Evolutionary conservation across 2,797 vertebrate species (phyloP).

Genomic region (Otolemur crassicaudatus): DNA sequence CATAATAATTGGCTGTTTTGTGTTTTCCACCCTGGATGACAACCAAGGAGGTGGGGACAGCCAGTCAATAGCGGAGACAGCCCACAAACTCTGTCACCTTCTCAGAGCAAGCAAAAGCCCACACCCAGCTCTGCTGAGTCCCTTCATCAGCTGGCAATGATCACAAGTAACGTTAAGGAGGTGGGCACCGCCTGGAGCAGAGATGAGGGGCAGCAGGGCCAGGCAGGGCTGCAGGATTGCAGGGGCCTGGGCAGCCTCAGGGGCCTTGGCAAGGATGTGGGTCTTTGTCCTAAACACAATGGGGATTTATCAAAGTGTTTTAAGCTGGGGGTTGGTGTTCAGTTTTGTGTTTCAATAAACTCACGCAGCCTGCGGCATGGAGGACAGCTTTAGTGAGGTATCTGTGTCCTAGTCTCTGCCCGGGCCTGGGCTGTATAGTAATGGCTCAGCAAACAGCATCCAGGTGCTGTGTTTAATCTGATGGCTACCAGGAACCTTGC

Average conservation of each 20-base stretch:
- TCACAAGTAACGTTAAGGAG: rapidly evolving
- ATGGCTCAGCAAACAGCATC: conserved; percentile 22
- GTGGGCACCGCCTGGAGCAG: background rate
- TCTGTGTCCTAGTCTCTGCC: background rate
- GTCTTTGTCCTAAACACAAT: background rate
- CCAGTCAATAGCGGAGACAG: conserved; percentile 57
- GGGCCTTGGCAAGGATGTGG: background rate
- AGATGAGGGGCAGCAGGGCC: background rate
- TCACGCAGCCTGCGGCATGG: background rate
- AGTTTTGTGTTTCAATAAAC: conserved; percentile 20
- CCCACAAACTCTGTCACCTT: conserved; percentile 13
- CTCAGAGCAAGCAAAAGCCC: background rate
- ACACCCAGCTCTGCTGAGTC: background rate
- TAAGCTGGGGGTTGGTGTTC: background rate
- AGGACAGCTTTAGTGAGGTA: background rate
- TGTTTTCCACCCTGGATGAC: conserved; percentile 59
- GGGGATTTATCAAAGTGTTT: background rate
- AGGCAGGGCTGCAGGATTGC: background rate
- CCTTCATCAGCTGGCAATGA: background rate
- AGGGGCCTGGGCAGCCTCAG: background rate
- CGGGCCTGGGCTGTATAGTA: background rate
- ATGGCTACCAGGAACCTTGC: background rate
- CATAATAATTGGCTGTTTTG: conserved; percentile 67
- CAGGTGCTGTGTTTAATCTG: background rate
- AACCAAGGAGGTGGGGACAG: conserved; percentile 61